These are phyloP conservation scores for Brachionus rubens DNA, from an alignment of 1,140 invertebrate genomes.

Conservation along the genomic window DNA sequence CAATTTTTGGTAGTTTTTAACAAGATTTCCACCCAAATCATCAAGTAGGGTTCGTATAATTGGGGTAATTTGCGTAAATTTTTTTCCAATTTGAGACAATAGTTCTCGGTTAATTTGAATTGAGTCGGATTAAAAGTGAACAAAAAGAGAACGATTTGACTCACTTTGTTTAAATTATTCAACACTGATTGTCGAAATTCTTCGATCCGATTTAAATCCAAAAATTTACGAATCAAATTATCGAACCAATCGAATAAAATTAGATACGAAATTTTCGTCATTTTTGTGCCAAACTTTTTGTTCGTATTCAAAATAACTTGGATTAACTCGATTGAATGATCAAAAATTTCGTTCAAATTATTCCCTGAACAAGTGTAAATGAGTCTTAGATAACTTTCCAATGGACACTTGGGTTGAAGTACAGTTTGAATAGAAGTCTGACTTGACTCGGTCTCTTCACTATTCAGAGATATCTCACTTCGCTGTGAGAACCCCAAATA, in stretches of 20 bases:
- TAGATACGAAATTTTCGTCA: conserved; percentile 32
- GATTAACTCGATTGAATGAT: conserved; percentile 35
- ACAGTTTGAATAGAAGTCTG: neutral
- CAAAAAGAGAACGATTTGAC: conserved; percentile 7
- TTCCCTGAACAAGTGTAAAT: neutral
- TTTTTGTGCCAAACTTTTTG: conserved; percentile 16
- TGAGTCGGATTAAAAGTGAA: conserved; percentile 6
- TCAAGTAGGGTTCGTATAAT: neutral
- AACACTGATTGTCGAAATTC: neutral
- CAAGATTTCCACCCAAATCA: conserved; percentile 22
- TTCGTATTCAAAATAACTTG: conserved; percentile 27
- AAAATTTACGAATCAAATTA: conserved; percentile 6
- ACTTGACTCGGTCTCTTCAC: neutral
- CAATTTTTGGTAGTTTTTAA: conserved; percentile 31
- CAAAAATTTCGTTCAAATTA: conserved; percentile 3
- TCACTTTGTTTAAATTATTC: neutral
- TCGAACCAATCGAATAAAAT: conserved; percentile 38
- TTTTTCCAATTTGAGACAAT: conserved; percentile 20
- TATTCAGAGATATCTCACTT: neutral
- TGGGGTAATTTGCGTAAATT: neutral
- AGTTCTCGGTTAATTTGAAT: neutral
- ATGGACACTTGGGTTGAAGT: conserved; percentile 1
- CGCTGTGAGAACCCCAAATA: neutral
- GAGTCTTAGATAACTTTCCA: conserved; percentile 41
- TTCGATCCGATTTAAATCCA: neutral